These are phyloP conservation scores for Hypercompe scribonia DNA, from an alignment of 2,888 invertebrate species.

Conservation along the genomic window DNA sequence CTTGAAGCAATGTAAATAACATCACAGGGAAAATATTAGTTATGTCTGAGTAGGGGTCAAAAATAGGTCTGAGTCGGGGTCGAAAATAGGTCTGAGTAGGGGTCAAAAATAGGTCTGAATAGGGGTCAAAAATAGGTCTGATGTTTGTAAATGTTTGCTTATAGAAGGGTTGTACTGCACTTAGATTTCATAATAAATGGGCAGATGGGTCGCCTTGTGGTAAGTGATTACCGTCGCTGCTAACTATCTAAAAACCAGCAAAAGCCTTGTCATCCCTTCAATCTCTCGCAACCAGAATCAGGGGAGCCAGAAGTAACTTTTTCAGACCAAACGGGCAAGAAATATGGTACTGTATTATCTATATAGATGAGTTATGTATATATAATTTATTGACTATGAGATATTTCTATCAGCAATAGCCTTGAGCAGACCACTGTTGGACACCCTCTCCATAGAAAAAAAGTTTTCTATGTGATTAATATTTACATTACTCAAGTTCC, in stretches of 20 bases:
- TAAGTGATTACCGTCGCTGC: too few relatives aligned
- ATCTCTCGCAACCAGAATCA: too few relatives aligned
- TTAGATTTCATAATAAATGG: too few relatives aligned
- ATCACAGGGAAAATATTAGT: background rate
- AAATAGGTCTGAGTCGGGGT: background rate
- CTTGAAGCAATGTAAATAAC: conserved; percentile 10
- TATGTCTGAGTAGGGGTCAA: too few relatives aligned
- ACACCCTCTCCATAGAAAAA: too few relatives aligned
- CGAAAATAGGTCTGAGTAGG: too few relatives aligned
- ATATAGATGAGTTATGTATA: background rate
- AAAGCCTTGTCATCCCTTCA: too few relatives aligned
- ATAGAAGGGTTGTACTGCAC: background rate
- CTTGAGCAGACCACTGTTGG: background rate
- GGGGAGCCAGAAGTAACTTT: too few relatives aligned
- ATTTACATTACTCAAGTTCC: conserved; percentile 12
- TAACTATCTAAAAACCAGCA: too few relatives aligned
- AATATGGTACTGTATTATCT: background rate
- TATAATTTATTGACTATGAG: background rate
- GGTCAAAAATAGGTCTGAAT: background rate
- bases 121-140: too few relatives aligned
- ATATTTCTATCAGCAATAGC: background rate
- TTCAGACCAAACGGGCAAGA: background rate
- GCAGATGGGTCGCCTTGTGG: too few relatives aligned
- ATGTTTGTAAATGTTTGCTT: too few relatives aligned
- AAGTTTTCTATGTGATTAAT: background rate